phyloP scores from a whole-genome alignment of 2,888 invertebrate species.

The Platerodrilus igneus region DNA sequence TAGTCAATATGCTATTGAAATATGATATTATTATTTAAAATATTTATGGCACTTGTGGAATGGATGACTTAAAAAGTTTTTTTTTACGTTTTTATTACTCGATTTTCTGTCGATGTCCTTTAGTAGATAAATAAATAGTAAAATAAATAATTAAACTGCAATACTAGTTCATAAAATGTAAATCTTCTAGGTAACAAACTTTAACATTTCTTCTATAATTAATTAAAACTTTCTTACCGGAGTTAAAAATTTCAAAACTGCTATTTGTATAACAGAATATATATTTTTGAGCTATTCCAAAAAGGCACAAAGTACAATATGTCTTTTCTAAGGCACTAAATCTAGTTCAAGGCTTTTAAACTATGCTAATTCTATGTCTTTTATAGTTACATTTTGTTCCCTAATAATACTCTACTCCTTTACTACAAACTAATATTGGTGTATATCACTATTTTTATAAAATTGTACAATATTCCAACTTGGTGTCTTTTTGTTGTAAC shows the following conservation, averaged over 20 bases:
- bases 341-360: constrained; percentile 42
- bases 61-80: constrained; percentile 29
- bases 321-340: constrained; percentile 47
- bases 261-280: no score
- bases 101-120: background rate
- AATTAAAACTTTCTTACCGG: no score
- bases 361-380: constrained; percentile 31
- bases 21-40: constrained; percentile 21
- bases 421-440: constrained; percentile 16
- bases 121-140: no score
- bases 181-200: no score
- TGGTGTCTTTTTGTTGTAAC: constrained; percentile 28
- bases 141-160: no score
- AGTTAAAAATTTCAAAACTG: no score
- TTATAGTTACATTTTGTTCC: constrained; percentile 33
- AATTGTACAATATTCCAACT: constrained; percentile 18
- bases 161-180: no score
- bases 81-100: no score
- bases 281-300: constrained; percentile 28
- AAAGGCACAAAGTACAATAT: constrained; percentile 40
- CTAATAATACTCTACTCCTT: constrained; percentile 30
- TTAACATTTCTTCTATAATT: no score
- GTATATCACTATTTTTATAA: constrained; percentile 25
- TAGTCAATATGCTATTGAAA: constrained; percentile 15
- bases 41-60: constrained; percentile 35